These are phyloP conservation scores for Nesogale talazaci DNA, from an alignment of 2,113 vertebrate genomes.

Conservation along the genomic window DNA sequence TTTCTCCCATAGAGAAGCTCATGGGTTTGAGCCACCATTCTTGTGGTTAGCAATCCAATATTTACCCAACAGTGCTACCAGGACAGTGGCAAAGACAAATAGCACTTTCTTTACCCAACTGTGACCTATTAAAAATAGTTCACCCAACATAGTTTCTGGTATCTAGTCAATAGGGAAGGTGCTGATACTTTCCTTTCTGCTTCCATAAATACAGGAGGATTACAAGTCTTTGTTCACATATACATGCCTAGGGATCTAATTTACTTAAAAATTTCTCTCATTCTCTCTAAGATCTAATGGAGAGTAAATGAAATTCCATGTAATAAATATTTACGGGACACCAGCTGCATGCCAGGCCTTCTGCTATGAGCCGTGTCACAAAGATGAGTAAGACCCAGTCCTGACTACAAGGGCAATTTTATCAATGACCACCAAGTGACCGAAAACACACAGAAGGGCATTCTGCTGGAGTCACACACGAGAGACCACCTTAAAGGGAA, in stretches of 20 bases:
- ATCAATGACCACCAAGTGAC: background rate
- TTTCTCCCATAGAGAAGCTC: no score
- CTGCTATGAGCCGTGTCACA: background rate
- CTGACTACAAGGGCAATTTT: background rate
- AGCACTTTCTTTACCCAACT: background rate
- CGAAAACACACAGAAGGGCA: background rate
- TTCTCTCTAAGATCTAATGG: slow-evolving; percentile 44
- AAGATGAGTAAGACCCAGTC: background rate
- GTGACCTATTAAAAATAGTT: background rate
- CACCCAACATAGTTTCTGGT: background rate
- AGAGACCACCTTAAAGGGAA: background rate
- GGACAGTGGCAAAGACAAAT: background rate
- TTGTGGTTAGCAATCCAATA: no score
- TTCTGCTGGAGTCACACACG: background rate
- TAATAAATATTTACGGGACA: slow-evolving; percentile 41
- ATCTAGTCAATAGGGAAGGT: slow-evolving; percentile 29
- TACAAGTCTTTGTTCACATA: slow-evolving; percentile 52
- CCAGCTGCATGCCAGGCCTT: background rate
- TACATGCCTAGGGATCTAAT: background rate
- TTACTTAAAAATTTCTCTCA: slow-evolving; percentile 45
- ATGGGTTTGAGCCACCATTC: no score
- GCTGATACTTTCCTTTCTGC: background rate
- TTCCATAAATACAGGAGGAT: slow-evolving; percentile 24
- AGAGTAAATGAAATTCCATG: slow-evolving; percentile 53
- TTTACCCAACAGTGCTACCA: no score